Base-by-base conservation (phyloP, 2,888 invertebrate species). In the Netelia inedita region DNA sequence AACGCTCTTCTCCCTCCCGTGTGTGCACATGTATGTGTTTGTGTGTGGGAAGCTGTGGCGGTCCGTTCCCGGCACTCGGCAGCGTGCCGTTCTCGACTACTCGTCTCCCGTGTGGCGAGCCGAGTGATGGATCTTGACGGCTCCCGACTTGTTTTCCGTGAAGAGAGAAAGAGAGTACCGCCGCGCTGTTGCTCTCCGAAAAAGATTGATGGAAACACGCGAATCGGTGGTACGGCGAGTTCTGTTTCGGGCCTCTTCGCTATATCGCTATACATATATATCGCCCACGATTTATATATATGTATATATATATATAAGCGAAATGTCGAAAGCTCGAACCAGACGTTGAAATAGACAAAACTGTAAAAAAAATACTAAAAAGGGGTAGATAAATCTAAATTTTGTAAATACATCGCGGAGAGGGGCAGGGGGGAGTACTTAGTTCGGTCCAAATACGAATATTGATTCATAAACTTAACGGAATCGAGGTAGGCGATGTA, bases 51-150 rank as follows among this genome's bases (percentile, higher is more conserved):
- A 66, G 71, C 23, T 50, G 69, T 21, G 59, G 43, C 66, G 78
- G 73, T n/a, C 76, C 66, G 72, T 71, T 83, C 79, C 80, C 55
- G 73, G 23, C 75, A 53, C 87, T 79, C 85, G 65, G 80, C 75
- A 19, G 73, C 57, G 46, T 71, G 63, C 72, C 43, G 53, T 61
- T 61, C 79, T 69, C 55, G 57, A 43, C 65, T 46, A 68, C 68
- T 66, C 75, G 83, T 80, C 75, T 80, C 80, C 75, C 71, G 80
- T 83, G 83, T 83, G 80, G 83, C 75, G 75, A 80, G 75, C 75
- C 83, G 82, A 83, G 86, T 87, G 87, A 87, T 87, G 85, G 86
- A 87, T 87, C 86, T 87, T 86, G 87, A 87, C 86, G 83, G 83
- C 83, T 85, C 78, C 80, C 85, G 85, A 86, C 85, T 87, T 86